phyloP scores from a whole-genome alignment of 2,888 invertebrate species.

The Apocheima hispidaria region DNA sequence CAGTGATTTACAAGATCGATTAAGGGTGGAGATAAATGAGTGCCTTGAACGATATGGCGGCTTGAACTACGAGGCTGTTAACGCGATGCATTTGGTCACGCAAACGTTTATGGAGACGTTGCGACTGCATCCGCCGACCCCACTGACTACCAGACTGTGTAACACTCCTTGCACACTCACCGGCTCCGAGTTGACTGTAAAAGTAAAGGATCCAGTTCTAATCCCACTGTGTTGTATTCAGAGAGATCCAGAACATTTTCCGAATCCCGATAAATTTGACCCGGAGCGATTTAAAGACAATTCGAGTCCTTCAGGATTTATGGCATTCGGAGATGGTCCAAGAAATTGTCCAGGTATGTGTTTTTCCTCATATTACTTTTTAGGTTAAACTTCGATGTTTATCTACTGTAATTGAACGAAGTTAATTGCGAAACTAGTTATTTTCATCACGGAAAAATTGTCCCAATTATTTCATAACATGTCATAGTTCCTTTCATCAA shows the following conservation, averaged over 20 bases:
- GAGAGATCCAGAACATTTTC: slow-evolving; percentile 70
- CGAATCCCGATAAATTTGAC: slow-evolving; percentile 76
- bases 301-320: slow-evolving; percentile 68
- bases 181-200: slow-evolving; percentile 64
- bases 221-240: slow-evolving; percentile 78
- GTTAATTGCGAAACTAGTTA: slow-evolving; percentile 22
- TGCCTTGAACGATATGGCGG: slow-evolving; percentile 64
- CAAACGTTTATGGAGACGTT: slow-evolving; percentile 72
- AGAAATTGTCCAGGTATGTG: slow-evolving; percentile 79
- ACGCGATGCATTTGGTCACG: slow-evolving; percentile 68
- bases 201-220: slow-evolving; percentile 69
- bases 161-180: slow-evolving; percentile 69
- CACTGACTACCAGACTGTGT: slow-evolving; percentile 76
- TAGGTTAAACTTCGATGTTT: slow-evolving; percentile 4
- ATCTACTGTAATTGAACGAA: slow-evolving; percentile 10
- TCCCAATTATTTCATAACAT: background rate
- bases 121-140: slow-evolving; percentile 77
- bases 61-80: slow-evolving; percentile 74
- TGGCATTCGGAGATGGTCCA: slow-evolving; percentile 80
- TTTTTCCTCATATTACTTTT: slow-evolving; percentile 7
- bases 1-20: slow-evolving; percentile 67
- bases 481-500: slow-evolving; percentile 12
- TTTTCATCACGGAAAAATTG: slow-evolving; percentile 26
- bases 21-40: slow-evolving; percentile 69
- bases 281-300: slow-evolving; percentile 73